Percentiles rank a stretch among this genome's conserved stretches.
phyloP scores from a whole-genome alignment of 2,797 vertebrate genomes.

The Balearica regulorum region DNA sequence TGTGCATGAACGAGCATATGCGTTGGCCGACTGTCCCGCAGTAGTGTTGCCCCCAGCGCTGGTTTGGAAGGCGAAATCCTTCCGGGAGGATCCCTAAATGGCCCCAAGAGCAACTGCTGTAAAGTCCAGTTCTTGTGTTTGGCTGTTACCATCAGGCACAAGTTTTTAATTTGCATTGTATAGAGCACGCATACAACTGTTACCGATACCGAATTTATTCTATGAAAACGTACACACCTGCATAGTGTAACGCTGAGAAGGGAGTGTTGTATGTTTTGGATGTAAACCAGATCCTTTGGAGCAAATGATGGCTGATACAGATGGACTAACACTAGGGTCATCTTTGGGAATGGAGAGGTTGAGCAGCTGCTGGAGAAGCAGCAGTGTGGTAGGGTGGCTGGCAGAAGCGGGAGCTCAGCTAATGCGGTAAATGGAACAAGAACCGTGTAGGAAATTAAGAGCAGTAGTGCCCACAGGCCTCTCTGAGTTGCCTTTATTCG shows the following conservation, averaged over 20 bases:
- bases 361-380: neutral
- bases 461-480: accelerated
- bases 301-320: neutral
- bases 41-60: neutral
- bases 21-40: neutral
- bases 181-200: neutral
- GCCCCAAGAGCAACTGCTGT: accelerated
- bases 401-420: neutral
- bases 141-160: neutral
- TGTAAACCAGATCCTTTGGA: neutral
- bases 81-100: neutral
- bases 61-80: neutral
- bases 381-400: neutral
- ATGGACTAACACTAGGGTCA: neutral
- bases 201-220: neutral
- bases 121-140: neutral
- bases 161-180: neutral
- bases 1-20: accelerated
- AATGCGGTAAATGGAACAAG: neutral
- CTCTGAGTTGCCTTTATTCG: neutral
- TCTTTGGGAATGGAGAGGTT: neutral
- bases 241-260: neutral
- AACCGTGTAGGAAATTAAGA: neutral
- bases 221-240: neutral
- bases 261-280: accelerated